Base-by-base conservation (phyloP, 2,113 vertebrate genomes). In the Montifringilla adamsi region DNA sequence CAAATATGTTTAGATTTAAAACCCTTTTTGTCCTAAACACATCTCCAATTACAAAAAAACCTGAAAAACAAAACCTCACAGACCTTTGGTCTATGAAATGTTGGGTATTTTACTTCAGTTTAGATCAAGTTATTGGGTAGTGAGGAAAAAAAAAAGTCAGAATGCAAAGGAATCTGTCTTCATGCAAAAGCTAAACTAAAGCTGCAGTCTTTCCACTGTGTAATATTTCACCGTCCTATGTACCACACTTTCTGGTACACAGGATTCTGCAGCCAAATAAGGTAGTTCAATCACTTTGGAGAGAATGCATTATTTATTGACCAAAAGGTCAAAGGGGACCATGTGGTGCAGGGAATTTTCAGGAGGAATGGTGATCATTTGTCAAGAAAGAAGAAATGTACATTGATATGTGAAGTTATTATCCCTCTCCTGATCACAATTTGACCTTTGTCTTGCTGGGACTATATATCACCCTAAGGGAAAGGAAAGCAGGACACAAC, bases 231-330 rank as follows among this genome's bases (percentile, higher is more conserved):
- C 39, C 90, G 66, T 97, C 85, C 74, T 84, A 33, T 77, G 90
- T 77, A 94, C 89, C 90, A 79, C 4, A 9, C 52, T 88, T 92
- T 95, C 58, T 93, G 73, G 53, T 92, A 89, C 50, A 88, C 49
- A 56, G 59, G 79, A 52, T 94, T 96, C 91, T 96, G 77, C 58
- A 95, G 75, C 77, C 90, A 95, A 95, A 92, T 73, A 89, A 77
- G 59, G 89, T 60, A 66, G 79, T 89, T 94, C 86, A 93, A 91
- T 96, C 86, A 92, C 77, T 88, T 91, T 27, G 33, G 89, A 95
- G 68, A 93, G 74, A 91, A 72, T 93, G 88, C 55, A 96, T 97
- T 96, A 98, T 97, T 97, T 97, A 97, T 97, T 91, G 91, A 97
- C 80, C 49, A 87, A 89, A 97, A 93, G 93, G 97, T 97, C 95